Conservation (phyloP, 2,113 vertebrate species). For the Cololabis saira region DNA sequence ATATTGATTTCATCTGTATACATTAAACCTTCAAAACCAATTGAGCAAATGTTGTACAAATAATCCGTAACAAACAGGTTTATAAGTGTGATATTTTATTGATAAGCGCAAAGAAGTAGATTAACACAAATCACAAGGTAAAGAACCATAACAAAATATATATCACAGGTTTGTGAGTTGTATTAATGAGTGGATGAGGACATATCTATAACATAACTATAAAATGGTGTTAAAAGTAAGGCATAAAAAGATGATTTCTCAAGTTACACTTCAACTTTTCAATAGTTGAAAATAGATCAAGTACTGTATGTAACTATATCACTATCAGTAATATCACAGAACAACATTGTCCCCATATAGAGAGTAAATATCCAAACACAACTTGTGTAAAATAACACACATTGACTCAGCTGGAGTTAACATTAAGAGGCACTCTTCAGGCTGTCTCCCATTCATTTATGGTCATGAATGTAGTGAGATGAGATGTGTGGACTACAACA, state of each 20-base stretch:
- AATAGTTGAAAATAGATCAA: slow-evolving; percentile 74
- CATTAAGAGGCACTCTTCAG: slow-evolving; percentile 59
- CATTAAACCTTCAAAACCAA: slow-evolving; percentile 64
- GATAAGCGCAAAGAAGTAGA: slow-evolving; percentile 68
- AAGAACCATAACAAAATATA: slow-evolving; percentile 72
- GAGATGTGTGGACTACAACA: slow-evolving; percentile 74
- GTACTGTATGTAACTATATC: slow-evolving; percentile 70
- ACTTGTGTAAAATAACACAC: slow-evolving; percentile 58
- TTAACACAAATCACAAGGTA: slow-evolving; percentile 72
- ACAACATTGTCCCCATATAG: slow-evolving; percentile 60
- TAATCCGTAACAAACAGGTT: slow-evolving; percentile 21
- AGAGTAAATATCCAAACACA: slow-evolving; percentile 69
- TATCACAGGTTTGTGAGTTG: slow-evolving; percentile 76
- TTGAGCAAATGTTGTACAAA: slow-evolving; percentile 14
- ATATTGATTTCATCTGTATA: slow-evolving; percentile 30
- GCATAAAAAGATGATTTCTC: slow-evolving; percentile 66
- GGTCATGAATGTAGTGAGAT: slow-evolving; percentile 62
- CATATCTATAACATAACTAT: slow-evolving; percentile 71
- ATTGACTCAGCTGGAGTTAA: slow-evolving; percentile 54
- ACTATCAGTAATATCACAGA: slow-evolving; percentile 70
- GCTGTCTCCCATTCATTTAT: slow-evolving; percentile 55
- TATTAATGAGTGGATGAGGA: slow-evolving; percentile 70
- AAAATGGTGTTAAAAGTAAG: slow-evolving; percentile 69
- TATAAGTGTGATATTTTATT: slow-evolving; percentile 71
- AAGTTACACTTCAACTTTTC: slow-evolving; percentile 73